Base-by-base conservation (phyloP, 2,888 invertebrate species). In the Tromatobia lineatoria region DNA sequence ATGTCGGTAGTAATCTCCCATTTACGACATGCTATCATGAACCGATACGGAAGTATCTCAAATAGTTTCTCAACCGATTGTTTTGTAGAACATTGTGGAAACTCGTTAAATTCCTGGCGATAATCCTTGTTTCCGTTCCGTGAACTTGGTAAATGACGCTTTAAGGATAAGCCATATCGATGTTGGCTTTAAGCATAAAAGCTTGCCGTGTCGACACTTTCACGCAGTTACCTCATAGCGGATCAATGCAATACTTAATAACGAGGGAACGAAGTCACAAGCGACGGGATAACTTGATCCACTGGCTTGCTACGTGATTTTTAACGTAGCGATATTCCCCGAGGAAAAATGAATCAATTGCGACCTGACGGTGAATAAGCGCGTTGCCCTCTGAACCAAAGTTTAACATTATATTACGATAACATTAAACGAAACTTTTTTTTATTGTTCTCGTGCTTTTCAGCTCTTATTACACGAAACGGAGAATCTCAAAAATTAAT, bases 241-340 rank as follows among this genome's bases (percentile, higher is more conserved):
- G 76, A 77, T 69, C 76, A 67, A 77, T 69, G 54, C 47, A 69
- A 69, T 57, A 69, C 42, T 45, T 69, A 77, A 77, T 69, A 77
- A 77, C 67, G 57, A 25, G 76, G 66, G 13, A 67, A 57, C 45
- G 42, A 67, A 67, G 76, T 67, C 45, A 18, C 57, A 10, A 29
- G 38, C n/a, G 29, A 29, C 61, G 7, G 54, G 66, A 57, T 47
- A 77, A 77, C 67, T 77, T 67, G 67, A 77, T 77, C 76, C 57
- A 69, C 67, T 34, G 38, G 11, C 67, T 34, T 18, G 54, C 76
- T 42, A 69, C 67, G 67, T 67, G 29, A 77, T 77, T 77, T 45
- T 64, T 77, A 47, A 20, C 47, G 20, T 47, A 34, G 18, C 61
- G 61, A 74, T 47, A 29, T 70, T 29, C 54, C 38, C 54, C 20